Conservation (phyloP, 35 echinoderm and acorn worm species). For the Strongylocentrotus purpuratus region DNA sequence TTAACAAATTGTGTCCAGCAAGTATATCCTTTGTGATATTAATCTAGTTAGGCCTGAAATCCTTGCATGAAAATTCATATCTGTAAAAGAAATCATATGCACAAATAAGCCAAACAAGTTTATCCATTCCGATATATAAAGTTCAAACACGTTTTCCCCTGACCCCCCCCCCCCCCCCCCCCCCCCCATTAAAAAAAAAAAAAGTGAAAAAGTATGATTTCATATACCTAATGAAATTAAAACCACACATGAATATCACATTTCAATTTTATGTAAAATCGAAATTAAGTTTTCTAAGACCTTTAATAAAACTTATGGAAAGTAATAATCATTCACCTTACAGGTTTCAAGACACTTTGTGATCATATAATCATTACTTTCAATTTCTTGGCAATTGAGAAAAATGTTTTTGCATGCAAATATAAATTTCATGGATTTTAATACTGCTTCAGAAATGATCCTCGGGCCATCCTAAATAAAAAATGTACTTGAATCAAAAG, state of each 20-base stretch:
- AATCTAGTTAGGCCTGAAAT: background rate
- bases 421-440: background rate
- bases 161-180: background rate
- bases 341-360: background rate
- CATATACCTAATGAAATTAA: too few relatives aligned
- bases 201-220: background rate
- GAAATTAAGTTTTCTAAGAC: background rate
- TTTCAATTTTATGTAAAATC: background rate
- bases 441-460: background rate
- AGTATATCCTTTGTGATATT: background rate
- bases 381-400: background rate
- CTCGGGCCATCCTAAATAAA: background rate
- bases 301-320: background rate
- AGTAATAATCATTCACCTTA: background rate
- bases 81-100: background rate
- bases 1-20: too few relatives aligned
- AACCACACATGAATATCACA: background rate
- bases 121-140: background rate
- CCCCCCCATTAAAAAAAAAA: background rate
- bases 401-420: background rate
- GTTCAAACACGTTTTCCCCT: background rate
- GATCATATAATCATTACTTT: too few relatives aligned
- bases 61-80: background rate
- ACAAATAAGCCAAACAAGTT: background rate
- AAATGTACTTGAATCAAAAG: background rate